These are phyloP conservation scores for Tridacna crocea DNA, from an alignment of 2,888 invertebrate species.

Conservation along the genomic window DNA sequence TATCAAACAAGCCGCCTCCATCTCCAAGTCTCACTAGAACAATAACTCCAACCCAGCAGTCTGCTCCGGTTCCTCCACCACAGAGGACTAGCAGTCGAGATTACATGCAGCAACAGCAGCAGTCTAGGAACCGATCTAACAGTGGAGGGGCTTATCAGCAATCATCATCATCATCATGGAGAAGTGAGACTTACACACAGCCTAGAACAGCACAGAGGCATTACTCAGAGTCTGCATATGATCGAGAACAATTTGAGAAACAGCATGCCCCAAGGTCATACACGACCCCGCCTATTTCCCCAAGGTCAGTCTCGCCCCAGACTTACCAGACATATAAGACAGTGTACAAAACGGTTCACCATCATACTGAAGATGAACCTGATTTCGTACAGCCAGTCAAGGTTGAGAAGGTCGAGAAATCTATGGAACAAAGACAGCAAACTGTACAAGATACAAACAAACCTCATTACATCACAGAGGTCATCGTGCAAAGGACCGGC, in stretches of 20 bases:
- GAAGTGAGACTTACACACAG: conserved; percentile 49
- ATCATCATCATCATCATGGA: conserved; percentile 32
- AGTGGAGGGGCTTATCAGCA: conserved; percentile 63
- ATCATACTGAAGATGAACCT: conserved; percentile 61
- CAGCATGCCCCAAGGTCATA: conserved; percentile 56
- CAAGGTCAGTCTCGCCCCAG: conserved; percentile 64
- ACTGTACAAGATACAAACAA: conserved; percentile 61
- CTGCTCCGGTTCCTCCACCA: conserved; percentile 76
- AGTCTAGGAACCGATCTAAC: conserved; percentile 63
- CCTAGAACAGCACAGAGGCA: conserved; percentile 53
- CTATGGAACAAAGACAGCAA: conserved; percentile 51
- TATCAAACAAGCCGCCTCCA: conserved; percentile 70
- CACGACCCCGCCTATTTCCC: conserved; percentile 61
- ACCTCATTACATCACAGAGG: conserved; percentile 79
- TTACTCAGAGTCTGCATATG: conserved; percentile 60
- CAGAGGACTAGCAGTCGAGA: conserved; percentile 74
- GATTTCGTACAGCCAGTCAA: conserved; percentile 54
- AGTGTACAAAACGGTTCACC: conserved; percentile 70
- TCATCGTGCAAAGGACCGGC: conserved; percentile 73
- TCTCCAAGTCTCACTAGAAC: conserved; percentile 66
- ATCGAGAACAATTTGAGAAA: conserved; percentile 54
- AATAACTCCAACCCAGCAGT: conserved; percentile 70
- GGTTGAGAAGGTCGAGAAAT: conserved; percentile 59
- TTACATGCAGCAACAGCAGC: conserved; percentile 68
- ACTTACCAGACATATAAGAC: conserved; percentile 70